Evolutionary conservation across 2,797 vertebrate species (phyloP).

Genomic region (Peromyscus melanophrys): DNA sequence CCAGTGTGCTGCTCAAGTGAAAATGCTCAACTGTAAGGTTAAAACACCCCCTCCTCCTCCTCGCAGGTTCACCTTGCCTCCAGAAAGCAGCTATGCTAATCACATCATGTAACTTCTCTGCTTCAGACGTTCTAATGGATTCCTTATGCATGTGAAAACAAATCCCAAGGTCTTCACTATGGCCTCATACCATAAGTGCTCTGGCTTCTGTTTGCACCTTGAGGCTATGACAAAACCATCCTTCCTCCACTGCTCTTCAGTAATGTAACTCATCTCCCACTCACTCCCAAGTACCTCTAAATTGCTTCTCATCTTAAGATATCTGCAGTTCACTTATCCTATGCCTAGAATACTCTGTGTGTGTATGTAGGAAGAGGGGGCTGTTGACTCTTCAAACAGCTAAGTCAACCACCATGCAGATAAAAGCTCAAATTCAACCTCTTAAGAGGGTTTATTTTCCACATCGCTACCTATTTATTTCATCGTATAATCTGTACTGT

Average conservation of each 20-base stretch:
- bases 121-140: constrained; percentile 24
- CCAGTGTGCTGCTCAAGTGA: neutral
- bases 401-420: neutral
- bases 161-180: neutral
- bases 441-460: neutral
- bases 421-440: neutral
- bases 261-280: neutral
- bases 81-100: neutral
- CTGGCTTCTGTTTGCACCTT: constrained; percentile 34
- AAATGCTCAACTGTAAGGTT: neutral
- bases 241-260: neutral
- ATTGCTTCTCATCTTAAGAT: neutral
- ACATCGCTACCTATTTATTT: neutral
- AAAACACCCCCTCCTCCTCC: neutral
- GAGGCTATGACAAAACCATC: neutral
- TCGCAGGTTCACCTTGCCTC: neutral
- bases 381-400: neutral
- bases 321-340: neutral
- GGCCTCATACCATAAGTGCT: neutral
- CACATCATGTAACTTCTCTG: neutral
- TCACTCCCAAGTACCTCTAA: neutral
- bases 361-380: accelerated
- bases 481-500: neutral
- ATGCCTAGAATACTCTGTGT: neutral
- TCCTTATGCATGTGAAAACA: constrained; percentile 6